A percentile compares a stretch with the other conserved stretches of the same genome.
Evolutionary conservation across 2,888 invertebrate genomes (phyloP).

Genomic region (Lucinisca nassula): DNA sequence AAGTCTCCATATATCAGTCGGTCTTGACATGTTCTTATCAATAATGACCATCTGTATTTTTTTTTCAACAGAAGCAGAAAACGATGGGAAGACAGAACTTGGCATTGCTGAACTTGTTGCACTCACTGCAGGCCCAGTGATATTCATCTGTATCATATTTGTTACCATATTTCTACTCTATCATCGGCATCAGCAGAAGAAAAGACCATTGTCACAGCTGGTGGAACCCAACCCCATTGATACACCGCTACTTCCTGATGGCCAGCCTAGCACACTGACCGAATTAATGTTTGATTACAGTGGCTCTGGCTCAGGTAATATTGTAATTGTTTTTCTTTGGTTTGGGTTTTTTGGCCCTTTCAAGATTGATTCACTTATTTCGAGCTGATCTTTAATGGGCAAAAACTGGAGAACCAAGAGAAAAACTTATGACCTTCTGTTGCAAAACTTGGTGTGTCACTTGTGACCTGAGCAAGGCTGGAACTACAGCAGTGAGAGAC

Average conservation of each 20-base stretch:
- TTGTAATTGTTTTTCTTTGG: no score
- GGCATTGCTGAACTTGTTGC: conserved; percentile 91
- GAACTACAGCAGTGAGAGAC: no score
- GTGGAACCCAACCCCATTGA: conserved; percentile 76
- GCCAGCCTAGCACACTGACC: conserved; percentile 74
- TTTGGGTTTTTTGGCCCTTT: no score
- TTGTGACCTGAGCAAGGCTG: no score
- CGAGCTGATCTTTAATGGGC: no score
- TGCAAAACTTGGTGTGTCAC: no score
- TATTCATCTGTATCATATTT: conserved; percentile 91
- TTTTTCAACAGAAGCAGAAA: background rate
- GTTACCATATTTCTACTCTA: conserved; percentile 88
- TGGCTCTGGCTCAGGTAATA: conserved; percentile 97
- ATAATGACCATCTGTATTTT: no score
- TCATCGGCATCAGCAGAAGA: conserved; percentile 71
- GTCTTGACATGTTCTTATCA: no score
- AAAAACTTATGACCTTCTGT: no score
- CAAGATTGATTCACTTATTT: no score
- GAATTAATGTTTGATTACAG: conserved; percentile 89
- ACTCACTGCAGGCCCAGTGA: conserved; percentile 92
- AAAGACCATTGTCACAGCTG: conserved; percentile 60
- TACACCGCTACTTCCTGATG: conserved; percentile 77
- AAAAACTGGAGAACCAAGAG: no score
- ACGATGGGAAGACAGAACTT: conserved; percentile 63
- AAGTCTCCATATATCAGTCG: no score